Conservation (phyloP, 2,797 vertebrate species). For the Acanthis flammea region DNA sequence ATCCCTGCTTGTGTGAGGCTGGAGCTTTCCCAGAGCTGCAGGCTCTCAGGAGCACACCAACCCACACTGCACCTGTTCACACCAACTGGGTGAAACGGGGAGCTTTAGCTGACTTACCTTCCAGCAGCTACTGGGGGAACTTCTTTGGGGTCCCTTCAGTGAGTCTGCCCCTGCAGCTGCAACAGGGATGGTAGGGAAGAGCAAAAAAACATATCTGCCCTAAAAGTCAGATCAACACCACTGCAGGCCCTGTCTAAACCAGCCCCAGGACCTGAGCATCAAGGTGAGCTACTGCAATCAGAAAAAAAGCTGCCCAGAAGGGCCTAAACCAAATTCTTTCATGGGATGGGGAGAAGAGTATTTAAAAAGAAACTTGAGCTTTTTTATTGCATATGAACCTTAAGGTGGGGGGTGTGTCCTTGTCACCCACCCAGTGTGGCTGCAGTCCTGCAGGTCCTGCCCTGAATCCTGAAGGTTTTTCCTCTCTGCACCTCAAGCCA, state of each 20-base stretch:
- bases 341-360: neutral
- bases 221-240: neutral
- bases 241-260: neutral
- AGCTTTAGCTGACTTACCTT: neutral
- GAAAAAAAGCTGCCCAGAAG: neutral
- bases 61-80: neutral
- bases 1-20: neutral
- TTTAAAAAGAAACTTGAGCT: neutral
- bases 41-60: neutral
- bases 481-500: neutral
- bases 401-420: neutral
- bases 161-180: neutral
- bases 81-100: neutral
- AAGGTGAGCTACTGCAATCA: neutral
- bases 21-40: neutral
- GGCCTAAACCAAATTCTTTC: neutral
- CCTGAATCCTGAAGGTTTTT: neutral
- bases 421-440: neutral
- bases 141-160: fast-evolving
- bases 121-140: neutral
- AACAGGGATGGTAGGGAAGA: neutral
- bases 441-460: neutral
- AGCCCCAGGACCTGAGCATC: neutral
- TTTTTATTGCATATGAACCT: neutral
- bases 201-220: fast-evolving